Conservation (phyloP, 2,113 vertebrate genomes). For the Notechis scutatus region DNA sequence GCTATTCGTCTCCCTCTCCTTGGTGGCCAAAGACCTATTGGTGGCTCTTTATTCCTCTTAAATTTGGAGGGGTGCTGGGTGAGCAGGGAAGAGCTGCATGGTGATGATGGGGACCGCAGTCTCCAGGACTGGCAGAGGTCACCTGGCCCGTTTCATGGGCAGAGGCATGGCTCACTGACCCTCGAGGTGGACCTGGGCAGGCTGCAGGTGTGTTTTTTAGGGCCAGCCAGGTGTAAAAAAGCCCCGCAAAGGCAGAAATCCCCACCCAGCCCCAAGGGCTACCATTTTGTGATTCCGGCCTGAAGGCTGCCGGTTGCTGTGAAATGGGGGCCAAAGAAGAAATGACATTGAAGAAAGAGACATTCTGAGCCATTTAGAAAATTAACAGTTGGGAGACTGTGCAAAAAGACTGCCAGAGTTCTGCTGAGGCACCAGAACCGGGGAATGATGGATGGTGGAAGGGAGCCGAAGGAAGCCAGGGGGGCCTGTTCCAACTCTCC, state of each 20-base stretch:
- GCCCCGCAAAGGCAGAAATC: neutral
- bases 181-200: neutral
- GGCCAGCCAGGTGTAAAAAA: neutral
- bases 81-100: neutral
- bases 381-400: neutral
- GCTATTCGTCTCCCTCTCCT: neutral
- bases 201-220: neutral
- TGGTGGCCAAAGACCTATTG: neutral
- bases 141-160: neutral
- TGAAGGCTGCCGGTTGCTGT: neutral
- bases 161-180: neutral
- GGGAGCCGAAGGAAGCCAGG: neutral
- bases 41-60: neutral
- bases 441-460: neutral
- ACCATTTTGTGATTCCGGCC: neutral
- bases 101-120: too few relatives aligned
- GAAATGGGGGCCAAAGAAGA: neutral
- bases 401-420: neutral
- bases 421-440: neutral
- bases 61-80: neutral
- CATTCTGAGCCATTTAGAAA: neutral
- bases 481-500: neutral
- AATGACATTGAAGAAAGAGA: neutral
- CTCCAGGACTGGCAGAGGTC: neutral
- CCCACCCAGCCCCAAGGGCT: neutral